Percentiles rank a stretch among this genome's conserved stretches.
phyloP scores from a whole-genome alignment of 1,140 invertebrate species.

The Camponotus vicinus region DNA sequence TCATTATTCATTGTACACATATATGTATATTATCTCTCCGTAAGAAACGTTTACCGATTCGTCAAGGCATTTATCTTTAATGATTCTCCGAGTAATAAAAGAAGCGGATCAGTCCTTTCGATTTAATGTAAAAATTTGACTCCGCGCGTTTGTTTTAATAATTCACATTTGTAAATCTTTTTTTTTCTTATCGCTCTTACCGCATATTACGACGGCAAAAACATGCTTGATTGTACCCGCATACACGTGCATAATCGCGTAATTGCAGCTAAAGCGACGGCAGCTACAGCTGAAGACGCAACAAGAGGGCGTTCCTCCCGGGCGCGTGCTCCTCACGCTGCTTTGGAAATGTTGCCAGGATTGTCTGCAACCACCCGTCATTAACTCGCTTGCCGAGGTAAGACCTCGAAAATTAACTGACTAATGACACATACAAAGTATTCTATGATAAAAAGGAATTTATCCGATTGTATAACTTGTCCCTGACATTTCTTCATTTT shows the following conservation, averaged over 20 bases:
- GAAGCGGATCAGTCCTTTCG: neutral
- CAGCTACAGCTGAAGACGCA: constrained; percentile 90
- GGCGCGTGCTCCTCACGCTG: constrained; percentile 91
- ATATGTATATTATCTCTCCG: neutral
- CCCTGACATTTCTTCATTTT: neutral
- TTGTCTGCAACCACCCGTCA: constrained; percentile 91
- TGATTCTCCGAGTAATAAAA: neutral
- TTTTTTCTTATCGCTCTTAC: neutral
- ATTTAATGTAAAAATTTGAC: neutral
- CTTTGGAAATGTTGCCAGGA: constrained; percentile 94
- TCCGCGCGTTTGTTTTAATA: neutral
- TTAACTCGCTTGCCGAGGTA: constrained; percentile 92
- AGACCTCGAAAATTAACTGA: constrained; percentile 66
- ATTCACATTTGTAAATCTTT: neutral
- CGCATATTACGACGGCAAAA: neutral
- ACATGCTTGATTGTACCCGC: neutral
- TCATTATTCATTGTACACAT: neutral
- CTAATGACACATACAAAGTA: neutral
- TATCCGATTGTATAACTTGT: neutral
- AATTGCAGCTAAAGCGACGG: constrained; percentile 89
- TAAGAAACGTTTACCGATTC: neutral
- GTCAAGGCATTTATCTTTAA: neutral
- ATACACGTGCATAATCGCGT: constrained; percentile 59
- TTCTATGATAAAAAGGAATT: neutral
- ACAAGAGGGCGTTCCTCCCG: constrained; percentile 90